Conservation (phyloP, 2,888 invertebrate species). For the Chaetogeoica ovagalla region DNA sequence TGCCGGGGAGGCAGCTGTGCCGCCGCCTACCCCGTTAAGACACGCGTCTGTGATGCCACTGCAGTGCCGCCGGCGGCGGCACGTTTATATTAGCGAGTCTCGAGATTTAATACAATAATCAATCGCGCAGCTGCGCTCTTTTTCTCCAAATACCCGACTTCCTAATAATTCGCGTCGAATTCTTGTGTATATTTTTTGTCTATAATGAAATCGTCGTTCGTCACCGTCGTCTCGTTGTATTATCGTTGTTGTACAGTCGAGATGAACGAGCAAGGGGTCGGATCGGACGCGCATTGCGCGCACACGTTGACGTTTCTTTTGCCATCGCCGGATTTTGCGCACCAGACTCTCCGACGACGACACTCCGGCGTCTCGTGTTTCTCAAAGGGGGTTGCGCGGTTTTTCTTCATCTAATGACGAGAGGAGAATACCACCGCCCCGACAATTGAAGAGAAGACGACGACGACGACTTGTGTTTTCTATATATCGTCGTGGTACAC, state of each 20-base stretch:
- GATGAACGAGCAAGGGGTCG: conserved; percentile 37
- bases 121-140: too few relatives aligned
- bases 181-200: neutral
- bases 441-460: conserved; percentile 15
- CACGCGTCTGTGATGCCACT: too few relatives aligned
- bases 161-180: too few relatives aligned
- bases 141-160: too few relatives aligned
- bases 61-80: too few relatives aligned
- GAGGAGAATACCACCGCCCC: neutral
- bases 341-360: neutral
- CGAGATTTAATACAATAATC: too few relatives aligned
- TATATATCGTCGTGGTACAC: neutral
- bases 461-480: conserved; percentile 12
- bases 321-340: conserved; percentile 14
- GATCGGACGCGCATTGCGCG: conserved; percentile 20
- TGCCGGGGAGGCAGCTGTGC: too few relatives aligned
- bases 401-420: neutral
- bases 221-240: too few relatives aligned
- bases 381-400: conserved; percentile 31
- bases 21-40: too few relatives aligned
- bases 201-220: neutral
- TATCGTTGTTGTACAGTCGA: too few relatives aligned
- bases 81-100: too few relatives aligned
- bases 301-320: conserved; percentile 36
- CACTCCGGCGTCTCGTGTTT: conserved; percentile 48